Percentiles rank a stretch among this genome's conserved stretches.
Evolutionary conservation across 2,888 invertebrate genomes (phyloP).

Genomic region (Campaea margaritaria): DNA sequence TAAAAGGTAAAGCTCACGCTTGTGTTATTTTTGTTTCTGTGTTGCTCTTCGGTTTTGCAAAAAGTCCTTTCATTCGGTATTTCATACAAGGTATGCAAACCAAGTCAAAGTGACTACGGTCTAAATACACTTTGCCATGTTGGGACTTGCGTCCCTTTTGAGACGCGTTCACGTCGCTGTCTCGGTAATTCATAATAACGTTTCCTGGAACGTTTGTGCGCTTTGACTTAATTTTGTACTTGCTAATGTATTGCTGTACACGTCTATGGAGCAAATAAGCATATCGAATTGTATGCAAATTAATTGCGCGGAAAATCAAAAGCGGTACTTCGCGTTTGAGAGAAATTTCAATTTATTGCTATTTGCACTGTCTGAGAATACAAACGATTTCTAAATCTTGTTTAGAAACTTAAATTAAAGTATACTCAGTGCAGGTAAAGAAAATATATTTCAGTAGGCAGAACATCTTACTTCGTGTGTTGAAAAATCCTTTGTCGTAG

Average conservation of each 20-base stretch:
- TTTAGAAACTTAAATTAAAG: too few relatives aligned
- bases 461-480: constrained; percentile 26
- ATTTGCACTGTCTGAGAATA: neutral
- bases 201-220: constrained; percentile 49
- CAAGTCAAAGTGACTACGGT: constrained; percentile 49
- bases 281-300: constrained; percentile 43
- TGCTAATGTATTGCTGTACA: constrained; percentile 51
- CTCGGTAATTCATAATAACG: constrained; percentile 46
- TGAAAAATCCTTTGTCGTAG: constrained; percentile 27
- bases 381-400: too few relatives aligned
- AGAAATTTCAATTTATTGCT: neutral
- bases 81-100: constrained; percentile 42
- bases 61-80: constrained; percentile 46
- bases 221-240: constrained; percentile 66
- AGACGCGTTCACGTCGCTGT: constrained; percentile 42
- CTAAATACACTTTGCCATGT: constrained; percentile 42
- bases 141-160: constrained; percentile 50
- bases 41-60: constrained; percentile 25
- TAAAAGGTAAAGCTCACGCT: constrained; percentile 22
- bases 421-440: too few relatives aligned
- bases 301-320: constrained; percentile 43
- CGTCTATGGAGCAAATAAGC: constrained; percentile 39
- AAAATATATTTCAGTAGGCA: neutral
- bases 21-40: constrained; percentile 37
- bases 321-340: constrained; percentile 1